Conservation (phyloP, 2,113 vertebrate species). For the Prionailurus bengalensis region DNA sequence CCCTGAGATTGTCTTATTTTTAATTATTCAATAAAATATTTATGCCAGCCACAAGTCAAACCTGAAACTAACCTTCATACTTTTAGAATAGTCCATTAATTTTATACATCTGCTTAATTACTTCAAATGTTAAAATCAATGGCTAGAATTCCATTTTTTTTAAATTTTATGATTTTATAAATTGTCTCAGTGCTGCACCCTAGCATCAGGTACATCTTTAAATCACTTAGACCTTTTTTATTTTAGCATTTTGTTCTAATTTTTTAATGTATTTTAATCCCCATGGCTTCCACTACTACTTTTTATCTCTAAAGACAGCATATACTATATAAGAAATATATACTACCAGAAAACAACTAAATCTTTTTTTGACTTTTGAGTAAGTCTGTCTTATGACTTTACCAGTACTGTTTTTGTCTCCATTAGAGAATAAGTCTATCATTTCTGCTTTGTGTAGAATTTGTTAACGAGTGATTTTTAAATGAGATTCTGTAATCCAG, state of each 20-base stretch:
- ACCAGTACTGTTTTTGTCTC: background rate
- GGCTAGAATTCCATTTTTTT: background rate
- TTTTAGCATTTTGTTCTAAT: background rate
- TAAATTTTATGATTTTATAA: conserved; percentile 5
- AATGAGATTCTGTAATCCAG: conserved; percentile 71
- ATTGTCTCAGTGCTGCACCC: background rate
- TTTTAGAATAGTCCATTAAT: background rate
- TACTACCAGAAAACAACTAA: background rate
- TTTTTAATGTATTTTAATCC: background rate
- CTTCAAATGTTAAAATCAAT: background rate
- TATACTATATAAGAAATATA: background rate
- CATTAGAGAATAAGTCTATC: conserved; percentile 54
- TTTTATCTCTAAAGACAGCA: background rate
- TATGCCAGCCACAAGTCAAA: background rate
- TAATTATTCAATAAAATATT: background rate
- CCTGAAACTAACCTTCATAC: background rate
- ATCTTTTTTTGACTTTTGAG: background rate
- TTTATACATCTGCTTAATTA: background rate
- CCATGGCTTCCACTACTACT: background rate
- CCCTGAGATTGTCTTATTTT: background rate
- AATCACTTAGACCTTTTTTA: background rate
- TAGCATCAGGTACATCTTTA: background rate
- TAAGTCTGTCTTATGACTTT: background rate
- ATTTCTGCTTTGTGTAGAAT: conserved; percentile 61
- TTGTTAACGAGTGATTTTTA: conserved; percentile 67